These are phyloP conservation scores for Himalopsyche kuldschensis DNA, from an alignment of 2,888 invertebrate species.

Conservation along the genomic window DNA sequence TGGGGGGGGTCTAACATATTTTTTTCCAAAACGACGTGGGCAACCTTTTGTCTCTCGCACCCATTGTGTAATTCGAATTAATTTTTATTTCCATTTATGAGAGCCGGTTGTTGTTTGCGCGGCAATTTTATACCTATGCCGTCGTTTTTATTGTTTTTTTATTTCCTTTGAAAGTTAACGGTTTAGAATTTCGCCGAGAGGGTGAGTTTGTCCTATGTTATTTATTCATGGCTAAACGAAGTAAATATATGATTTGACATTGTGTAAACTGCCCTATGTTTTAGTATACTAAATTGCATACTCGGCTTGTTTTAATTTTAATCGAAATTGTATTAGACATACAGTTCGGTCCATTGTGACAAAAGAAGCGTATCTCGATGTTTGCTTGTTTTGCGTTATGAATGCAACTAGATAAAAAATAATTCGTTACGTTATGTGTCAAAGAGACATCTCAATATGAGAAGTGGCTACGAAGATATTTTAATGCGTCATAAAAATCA, in stretches of 20 bases:
- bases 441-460: no score
- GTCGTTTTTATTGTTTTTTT: background rate
- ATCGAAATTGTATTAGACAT: no score
- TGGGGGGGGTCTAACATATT: background rate
- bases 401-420: no score
- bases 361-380: no score
- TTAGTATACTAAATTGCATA: no score
- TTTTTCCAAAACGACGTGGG: background rate
- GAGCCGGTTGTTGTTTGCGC: conserved; percentile 8
- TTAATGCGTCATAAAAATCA: no score
- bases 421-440: no score
- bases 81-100: conserved; percentile 33
- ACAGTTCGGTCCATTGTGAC: no score
- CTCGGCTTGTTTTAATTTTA: no score
- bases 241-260: background rate
- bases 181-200: background rate
- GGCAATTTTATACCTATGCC: background rate
- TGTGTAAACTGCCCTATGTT: no score
- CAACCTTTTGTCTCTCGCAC: conserved; percentile 10
- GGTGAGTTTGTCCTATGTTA: background rate
- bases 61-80: conserved; percentile 36
- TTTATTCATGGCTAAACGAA: background rate
- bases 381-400: no score
- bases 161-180: background rate
- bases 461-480: no score